Evolutionary conservation across 92 coral and sea anemone species (phyloP).

Genomic region (Chrysogorgia sp.): DNA sequence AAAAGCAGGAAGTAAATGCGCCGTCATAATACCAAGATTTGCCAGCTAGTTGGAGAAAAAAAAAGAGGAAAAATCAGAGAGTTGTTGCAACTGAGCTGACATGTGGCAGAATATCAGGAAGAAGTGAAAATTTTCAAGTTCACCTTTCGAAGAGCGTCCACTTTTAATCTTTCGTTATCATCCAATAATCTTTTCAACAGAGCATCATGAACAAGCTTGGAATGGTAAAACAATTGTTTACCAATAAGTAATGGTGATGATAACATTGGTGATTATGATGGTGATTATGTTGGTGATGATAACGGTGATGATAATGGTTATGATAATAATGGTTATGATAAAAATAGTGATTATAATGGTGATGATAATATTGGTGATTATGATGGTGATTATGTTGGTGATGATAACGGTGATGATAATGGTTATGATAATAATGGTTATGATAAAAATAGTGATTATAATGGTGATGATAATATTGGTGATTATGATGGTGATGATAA

Average conservation of each 20-base stretch:
- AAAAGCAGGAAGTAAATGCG: conserved; percentile 82
- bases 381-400: not conserved
- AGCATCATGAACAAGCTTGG: conserved; percentile 93
- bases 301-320: too few relatives aligned
- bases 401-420: not conserved
- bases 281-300: too few relatives aligned
- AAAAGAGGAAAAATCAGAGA: too few relatives aligned
- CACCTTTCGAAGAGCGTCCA: conserved; percentile 93
- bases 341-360: not conserved
- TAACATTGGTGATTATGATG: too few relatives aligned
- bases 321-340: not conserved
- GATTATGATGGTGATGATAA: not conserved
- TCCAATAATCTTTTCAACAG: conserved; percentile 78
- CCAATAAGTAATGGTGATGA: not conserved
- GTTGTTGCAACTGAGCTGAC: too few relatives aligned
- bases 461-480: too few relatives aligned
- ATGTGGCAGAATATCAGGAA: too few relatives aligned
- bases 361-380: not conserved
- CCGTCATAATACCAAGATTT: conserved; percentile 91
- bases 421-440: too few relatives aligned
- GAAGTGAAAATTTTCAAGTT: too few relatives aligned
- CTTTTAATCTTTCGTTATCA: conserved; percentile 86
- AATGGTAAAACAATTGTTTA: not conserved
- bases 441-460: too few relatives aligned
- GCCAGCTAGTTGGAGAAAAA: conserved; percentile 65